Evolutionary conservation across 2,888 invertebrate species (phyloP), one percentile per base, ranked within the genome.

Genomic region (Tineola bisselliella): DNA sequence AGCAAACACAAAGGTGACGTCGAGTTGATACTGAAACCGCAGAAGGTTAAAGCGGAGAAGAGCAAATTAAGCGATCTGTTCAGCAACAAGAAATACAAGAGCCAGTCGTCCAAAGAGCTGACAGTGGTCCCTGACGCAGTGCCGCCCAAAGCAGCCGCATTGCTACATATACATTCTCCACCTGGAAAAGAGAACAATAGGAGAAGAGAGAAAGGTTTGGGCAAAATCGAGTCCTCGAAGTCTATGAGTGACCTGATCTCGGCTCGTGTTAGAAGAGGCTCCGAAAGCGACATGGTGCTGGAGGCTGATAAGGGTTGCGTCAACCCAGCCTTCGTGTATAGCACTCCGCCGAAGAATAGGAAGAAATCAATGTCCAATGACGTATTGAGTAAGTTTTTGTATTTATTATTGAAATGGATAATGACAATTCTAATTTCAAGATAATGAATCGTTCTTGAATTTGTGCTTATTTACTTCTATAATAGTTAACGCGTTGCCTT

Each of bases 121-220:
- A 63, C 81, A 44, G 71, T 84, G 56, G 15, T 59, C 2, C 90
- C 90, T 0, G 79, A 87, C 38, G 79, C 80, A 63, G 87, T 90
- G 63, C 89, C 90, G 8, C 89, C 90, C 0, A 90, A 91, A 73
- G 90, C 90, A 0, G 90, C 90, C 0, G 90, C 90, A 2, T 70
- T 90, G 31, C 69, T 90, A 56, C 90, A 90, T 63, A 89, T 91
- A 63, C 88, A 90, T 63, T 81, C 84, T 18, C 83, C 84, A 18
- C 77, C 75, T 58, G 76, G 75, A 10, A 83, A 78, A 63, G 71
- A 69, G 62, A 83, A 80, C 72, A 84, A 78, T 65, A 82, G 78
- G 62, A 84, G 80, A 64, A 75, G 70, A 19, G 25, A 25, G 25
- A 25, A 25, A 6, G 25, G 25, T 25, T 74, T 82, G 69, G 81